phyloP scores from a whole-genome alignment of 2,888 invertebrate genomes.

The Pollenia griseotomentosa region DNA sequence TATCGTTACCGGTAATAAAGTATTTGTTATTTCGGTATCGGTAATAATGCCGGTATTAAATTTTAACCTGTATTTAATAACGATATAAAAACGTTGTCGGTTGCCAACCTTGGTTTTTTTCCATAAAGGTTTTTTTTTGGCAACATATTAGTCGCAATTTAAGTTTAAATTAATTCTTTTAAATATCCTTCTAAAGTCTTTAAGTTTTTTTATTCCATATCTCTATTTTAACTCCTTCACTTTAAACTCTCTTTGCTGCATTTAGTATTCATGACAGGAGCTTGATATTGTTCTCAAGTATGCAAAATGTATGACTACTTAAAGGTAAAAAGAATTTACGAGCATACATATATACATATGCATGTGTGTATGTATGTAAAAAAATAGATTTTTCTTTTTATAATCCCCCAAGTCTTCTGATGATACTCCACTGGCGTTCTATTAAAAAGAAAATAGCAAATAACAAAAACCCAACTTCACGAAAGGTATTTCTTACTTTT shows the following conservation, averaged over 20 bases:
- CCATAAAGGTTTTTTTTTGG: no score
- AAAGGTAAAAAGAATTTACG: neutral
- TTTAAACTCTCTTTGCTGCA: neutral
- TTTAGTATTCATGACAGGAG: conserved; percentile 68
- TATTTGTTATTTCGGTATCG: no score
- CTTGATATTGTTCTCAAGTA: conserved; percentile 41
- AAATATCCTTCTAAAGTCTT: neutral
- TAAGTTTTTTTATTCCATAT: no score
- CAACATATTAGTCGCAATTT: no score
- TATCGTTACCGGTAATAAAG: no score
- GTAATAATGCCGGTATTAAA: no score
- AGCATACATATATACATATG: neutral
- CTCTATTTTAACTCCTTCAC: neutral
- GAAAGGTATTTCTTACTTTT: conserved; percentile 42
- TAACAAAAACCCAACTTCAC: conserved; percentile 20
- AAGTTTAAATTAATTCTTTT: conserved; percentile 1
- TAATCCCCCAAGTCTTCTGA: conserved; percentile 19
- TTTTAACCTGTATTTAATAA: no score
- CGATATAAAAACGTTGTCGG: no score
- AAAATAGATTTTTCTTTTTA: conserved; percentile 37
- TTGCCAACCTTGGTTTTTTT: no score
- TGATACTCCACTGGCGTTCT: conserved; percentile 22
- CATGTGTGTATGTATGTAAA: neutral
- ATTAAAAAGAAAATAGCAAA: neutral
- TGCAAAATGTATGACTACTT: neutral